Conservation (phyloP, 1,140 invertebrate genomes). For the Portunus trituberculatus region DNA sequence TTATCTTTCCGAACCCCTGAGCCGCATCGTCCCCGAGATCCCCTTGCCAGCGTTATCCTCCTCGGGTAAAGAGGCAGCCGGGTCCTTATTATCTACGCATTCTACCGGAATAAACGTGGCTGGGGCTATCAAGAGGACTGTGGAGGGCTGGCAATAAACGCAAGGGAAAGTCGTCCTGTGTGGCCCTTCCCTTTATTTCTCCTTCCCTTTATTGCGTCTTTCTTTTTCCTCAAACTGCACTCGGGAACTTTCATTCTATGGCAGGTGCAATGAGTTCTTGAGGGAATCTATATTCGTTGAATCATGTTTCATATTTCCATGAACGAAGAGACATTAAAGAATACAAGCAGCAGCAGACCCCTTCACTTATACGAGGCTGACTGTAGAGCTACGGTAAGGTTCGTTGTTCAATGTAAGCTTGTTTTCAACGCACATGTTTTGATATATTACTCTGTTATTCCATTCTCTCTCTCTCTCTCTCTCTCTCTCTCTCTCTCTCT, state of each 20-base stretch:
- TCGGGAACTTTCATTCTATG: too few species aligned
- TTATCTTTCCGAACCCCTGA: slow-evolving; percentile 1
- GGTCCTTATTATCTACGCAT: slow-evolving; percentile 9
- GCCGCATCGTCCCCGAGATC: neutral
- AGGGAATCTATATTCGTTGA: too few species aligned
- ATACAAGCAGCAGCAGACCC: too few species aligned
- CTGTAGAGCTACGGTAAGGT: too few species aligned
- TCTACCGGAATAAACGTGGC: neutral
- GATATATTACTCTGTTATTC: too few species aligned
- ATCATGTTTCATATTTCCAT: too few species aligned
- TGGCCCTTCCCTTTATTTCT: neutral
- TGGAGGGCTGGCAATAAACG: neutral
- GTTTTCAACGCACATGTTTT: neutral
- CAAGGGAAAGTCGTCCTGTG: neutral
- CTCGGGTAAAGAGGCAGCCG: neutral
- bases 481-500: too few species aligned
- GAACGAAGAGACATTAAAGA: too few species aligned
- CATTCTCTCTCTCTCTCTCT: too few species aligned
- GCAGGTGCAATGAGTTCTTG: too few species aligned
- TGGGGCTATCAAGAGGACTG: neutral
- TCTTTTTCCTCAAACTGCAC: neutral
- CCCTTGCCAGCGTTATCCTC: neutral
- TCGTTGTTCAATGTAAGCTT: too few species aligned
- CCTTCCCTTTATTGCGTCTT: neutral
- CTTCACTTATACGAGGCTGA: too few species aligned